A percentile compares a stretch with the other conserved stretches of the same genome.
phyloP scores from a whole-genome alignment of 2,888 invertebrate species.

The Macrosiphum euphorbiae region DNA sequence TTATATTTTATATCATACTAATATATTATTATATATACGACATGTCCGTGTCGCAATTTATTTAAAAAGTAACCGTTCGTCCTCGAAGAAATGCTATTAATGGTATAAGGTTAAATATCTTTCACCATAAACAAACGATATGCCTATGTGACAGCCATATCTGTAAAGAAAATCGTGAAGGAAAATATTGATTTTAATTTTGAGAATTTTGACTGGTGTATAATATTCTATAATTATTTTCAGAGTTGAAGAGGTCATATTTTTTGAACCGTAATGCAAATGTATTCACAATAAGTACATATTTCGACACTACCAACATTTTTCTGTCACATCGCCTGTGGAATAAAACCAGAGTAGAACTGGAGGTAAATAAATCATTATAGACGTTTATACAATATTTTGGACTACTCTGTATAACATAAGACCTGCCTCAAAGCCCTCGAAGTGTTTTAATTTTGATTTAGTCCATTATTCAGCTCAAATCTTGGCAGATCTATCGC shows the following conservation, averaged over 20 bases:
- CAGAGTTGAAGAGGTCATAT: neutral
- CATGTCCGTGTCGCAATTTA: too few relatives aligned
- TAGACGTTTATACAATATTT: neutral
- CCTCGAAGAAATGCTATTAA: neutral
- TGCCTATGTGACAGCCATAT: neutral
- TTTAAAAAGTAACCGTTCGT: neutral
- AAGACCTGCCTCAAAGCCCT: neutral
- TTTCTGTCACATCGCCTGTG: neutral
- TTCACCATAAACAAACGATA: neutral
- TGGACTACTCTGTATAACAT: neutral
- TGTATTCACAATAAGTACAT: neutral
- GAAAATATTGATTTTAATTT: neutral
- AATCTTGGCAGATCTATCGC: neutral
- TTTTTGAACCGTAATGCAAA: neutral
- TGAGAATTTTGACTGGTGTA: neutral
- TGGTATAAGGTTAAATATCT: neutral
- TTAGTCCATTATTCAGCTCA: neutral
- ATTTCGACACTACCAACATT: neutral
- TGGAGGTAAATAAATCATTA: neutral
- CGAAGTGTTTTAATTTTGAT: neutral
- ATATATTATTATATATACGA: neutral
- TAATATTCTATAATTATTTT: neutral
- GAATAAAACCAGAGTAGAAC: neutral
- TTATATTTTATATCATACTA: neutral
- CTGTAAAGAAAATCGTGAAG: neutral